A percentile compares a stretch with the other conserved stretches of the same genome.
Conservation (phyloP, 2,113 vertebrate genomes). For the Tetrax tetrax region DNA sequence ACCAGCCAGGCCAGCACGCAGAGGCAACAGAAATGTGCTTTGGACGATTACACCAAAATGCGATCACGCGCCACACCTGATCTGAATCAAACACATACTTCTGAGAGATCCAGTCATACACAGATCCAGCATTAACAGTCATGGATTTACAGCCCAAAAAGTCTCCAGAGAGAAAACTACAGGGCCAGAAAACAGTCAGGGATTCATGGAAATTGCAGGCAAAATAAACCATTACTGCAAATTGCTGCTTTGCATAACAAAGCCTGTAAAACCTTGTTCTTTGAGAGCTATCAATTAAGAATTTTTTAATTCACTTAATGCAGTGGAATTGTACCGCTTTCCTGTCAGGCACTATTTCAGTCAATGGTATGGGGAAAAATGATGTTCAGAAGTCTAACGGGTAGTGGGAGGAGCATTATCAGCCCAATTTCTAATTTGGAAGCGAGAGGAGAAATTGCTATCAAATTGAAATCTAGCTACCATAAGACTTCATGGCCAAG, state of each 20-base stretch:
- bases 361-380: neutral
- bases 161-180: neutral
- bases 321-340: neutral
- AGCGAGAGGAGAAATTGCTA: neutral
- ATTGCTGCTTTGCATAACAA: neutral
- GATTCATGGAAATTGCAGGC: neutral
- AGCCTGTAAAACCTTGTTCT: neutral
- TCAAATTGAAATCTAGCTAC: neutral
- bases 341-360: neutral
- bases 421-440: neutral
- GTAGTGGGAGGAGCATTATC: neutral
- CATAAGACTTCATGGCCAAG: neutral
- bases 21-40: neutral
- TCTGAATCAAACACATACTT: conserved; percentile 2
- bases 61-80: neutral
- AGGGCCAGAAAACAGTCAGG: neutral
- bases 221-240: neutral
- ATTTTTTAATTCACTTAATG: neutral
- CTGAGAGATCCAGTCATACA: conserved; percentile 28
- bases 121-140: neutral
- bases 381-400: neutral
- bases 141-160: neutral
- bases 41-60: neutral
- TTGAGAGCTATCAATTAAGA: neutral
- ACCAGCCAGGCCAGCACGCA: neutral